Base-by-base conservation (phyloP, 2,113 vertebrate species). In the Rhizomys pruinosus region DNA sequence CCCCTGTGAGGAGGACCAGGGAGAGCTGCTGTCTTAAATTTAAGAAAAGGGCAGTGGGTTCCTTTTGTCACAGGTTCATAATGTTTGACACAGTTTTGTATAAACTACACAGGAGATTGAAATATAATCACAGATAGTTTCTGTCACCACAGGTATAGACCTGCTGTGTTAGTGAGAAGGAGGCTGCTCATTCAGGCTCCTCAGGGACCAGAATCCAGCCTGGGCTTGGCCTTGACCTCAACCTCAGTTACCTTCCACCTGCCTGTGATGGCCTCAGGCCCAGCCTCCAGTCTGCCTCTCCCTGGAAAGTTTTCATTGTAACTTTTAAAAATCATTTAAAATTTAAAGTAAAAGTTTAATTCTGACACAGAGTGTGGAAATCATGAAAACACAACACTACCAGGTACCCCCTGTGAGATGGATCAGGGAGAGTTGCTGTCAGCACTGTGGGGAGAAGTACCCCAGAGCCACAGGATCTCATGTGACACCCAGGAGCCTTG, bases 391-490 rank as follows among this genome's bases (percentile, higher is more conserved):
- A 4, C 12, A 25, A 22, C 52, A 87, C 9, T 29, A 61, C 12
- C 20, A 27, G 2, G 0, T 15, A 3, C 20, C 27, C 8, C 73
- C 32, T 0, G 15, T 37, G 42, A 64, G 20, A 27, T 1, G 1
- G 12, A 25, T 11, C n/a, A 29, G 37, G 59, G 4, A 34, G 57
- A 29, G 52, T 25, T 29, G 15, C 11, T 5, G 5, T n/a, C 80
- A 44, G 78, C 16, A 0, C 34, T 55, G 5, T 15, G 42, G 5
- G 11, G n/a, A 80, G 8, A 59, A 19, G 47, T 4, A 29, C 13
- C 20, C 47, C 29, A 47, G 57, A 81, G 68, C 68, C 44, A 5
- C 47, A 12, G 59, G 34, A 37, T 12, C 19, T 52, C 32, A 34
- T 1, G 34, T 22, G 66, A 34, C 6, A 11, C 5, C 37, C 3